Evolutionary conservation across 2,797 vertebrate genomes (phyloP).

Genomic region (Liparis tanakae): DNA sequence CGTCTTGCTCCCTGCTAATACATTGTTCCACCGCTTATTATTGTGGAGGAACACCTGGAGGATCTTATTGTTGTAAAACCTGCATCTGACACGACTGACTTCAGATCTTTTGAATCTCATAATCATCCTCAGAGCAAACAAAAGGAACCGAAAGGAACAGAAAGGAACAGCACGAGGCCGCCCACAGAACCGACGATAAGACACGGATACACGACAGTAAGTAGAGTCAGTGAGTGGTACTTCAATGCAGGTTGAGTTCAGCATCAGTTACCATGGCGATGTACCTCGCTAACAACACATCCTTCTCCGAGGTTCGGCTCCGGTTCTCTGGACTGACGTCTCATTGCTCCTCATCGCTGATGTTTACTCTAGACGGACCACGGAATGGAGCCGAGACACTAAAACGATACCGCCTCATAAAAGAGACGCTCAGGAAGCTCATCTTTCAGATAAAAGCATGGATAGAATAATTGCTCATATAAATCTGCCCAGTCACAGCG

Average conservation of each 20-base stretch:
- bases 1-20: background rate
- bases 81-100: conserved; percentile 26
- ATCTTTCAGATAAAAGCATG: background rate
- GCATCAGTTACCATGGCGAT: background rate
- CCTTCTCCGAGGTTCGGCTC: background rate
- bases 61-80: conserved; percentile 19
- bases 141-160: background rate
- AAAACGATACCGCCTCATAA: background rate
- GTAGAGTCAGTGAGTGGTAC: background rate
- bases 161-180: background rate
- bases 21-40: conserved; percentile 15
- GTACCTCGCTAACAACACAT: background rate
- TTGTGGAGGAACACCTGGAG: conserved; percentile 10
- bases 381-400: background rate
- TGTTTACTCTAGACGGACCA: background rate
- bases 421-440: background rate
- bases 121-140: background rate
- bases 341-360: too few relatives aligned
- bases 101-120: background rate
- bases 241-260: background rate
- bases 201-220: background rate
- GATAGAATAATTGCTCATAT: background rate
- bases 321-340: too few relatives aligned
- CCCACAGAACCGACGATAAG: background rate
- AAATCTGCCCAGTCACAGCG: background rate